Percentiles rank a stretch among this genome's conserved stretches.
Conservation (phyloP, 35 echinoderm and acorn worm species). For the Amphiura filiformis region DNA sequence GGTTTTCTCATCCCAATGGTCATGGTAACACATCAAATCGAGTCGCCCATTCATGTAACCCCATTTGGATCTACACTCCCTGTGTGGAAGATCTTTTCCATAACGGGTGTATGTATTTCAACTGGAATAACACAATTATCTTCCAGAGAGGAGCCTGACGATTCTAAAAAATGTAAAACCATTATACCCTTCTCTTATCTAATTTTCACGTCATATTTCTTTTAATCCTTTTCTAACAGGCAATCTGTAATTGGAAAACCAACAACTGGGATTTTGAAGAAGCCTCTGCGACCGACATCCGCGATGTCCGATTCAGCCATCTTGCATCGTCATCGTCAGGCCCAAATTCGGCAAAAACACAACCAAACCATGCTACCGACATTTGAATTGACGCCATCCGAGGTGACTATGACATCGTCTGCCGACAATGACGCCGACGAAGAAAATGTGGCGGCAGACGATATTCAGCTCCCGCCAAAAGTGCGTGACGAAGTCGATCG, state of each 20-base stretch:
- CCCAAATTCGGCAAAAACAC: neutral
- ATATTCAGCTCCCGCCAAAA: neutral
- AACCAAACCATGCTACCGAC: neutral
- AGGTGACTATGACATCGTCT: neutral
- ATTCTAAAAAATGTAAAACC: no score
- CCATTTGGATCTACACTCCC: no score
- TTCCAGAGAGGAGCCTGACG: no score
- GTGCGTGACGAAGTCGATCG: neutral
- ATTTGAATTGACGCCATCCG: neutral
- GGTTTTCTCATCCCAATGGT: no score
- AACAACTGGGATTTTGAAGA: constrained; percentile 1
- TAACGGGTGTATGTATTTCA: no score
- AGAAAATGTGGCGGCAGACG: neutral
- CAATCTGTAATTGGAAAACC: neutral
- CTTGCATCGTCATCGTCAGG: neutral
- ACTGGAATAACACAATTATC: no score
- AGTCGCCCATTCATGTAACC: no score
- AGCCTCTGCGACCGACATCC: neutral
- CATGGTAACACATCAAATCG: no score
- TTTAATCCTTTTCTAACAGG: no score
- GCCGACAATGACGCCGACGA: neutral
- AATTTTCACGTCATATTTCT: no score
- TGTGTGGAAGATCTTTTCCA: no score
- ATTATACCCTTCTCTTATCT: no score
- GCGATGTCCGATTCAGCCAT: neutral